Evolutionary conservation across 2,797 vertebrate species (phyloP), one percentile per base, ranked within the genome.

Genomic region (Sebastes diaconus): DNA sequence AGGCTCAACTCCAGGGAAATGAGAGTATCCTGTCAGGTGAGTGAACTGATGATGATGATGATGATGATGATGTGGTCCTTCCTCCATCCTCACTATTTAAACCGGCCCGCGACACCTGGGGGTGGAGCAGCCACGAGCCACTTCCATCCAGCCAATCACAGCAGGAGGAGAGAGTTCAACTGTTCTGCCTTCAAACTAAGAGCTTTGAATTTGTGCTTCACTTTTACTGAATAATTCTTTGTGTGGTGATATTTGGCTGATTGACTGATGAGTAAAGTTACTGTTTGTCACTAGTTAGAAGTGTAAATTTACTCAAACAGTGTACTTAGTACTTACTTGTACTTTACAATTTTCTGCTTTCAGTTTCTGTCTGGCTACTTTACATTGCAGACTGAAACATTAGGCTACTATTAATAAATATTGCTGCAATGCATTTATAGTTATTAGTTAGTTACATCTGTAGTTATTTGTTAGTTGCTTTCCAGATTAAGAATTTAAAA

Each of bases 31-130:
- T 60, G 22, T 79, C 89, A 90, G 91, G 89, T 92, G 60, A 60
- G 65, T 61, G 58, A 68, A 88, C 75, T 39, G 82, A 73, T 74
- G 81, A 34, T 68, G 89, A 72, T 22, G 80, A 77, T 30, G 81
- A 27, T 32, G 77, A 30, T 32, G 77, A 30, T 59, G 63, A 6
- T 20, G 36, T 59, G 57, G 14, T 71, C 57, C 73, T 66, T 83
- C 84, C 80, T 90, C 84, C 81, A 9, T 77, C 20, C 70, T 42
- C 59, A 18, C 79, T 79, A 85, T 92, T 93, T 93, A 89, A 93
- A 90, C 75, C 3, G 10, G 20, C 68, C 77, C 22, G 71, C 10
- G 63, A 75, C 77, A 88, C 87, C 84, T 85, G 77, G 88, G 87
- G 88, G 91, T 77, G 91, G 90, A 87, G 90, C 84, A 59, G 30